Base-by-base conservation (phyloP, 2,797 vertebrate species). In the Schizopygopsis malacanthus region DNA sequence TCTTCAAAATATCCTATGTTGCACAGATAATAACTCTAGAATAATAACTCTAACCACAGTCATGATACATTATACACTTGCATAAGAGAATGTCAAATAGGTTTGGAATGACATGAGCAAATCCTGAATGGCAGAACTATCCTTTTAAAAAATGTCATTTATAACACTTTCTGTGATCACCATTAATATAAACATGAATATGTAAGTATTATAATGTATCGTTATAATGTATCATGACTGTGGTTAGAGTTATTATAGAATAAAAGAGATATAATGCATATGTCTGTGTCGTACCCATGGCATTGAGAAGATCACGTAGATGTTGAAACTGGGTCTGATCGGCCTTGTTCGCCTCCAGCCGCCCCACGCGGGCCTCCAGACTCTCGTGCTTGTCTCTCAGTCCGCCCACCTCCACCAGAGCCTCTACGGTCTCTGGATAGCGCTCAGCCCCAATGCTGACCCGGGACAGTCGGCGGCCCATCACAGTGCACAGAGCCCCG, bases 301-400 rank as follows among this genome's bases (percentile, higher is more conserved):
- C 22, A 0, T 18, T 0, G 18, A 92, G 61, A 39, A 94, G 85
- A 77, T 94, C 92, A 73, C 15, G 87, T 10, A 96, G 88, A 61
- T 92, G 91, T 28, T 88, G 90, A 59, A 94, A 75, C 76, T 96
- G 91, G 0, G 82, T 22, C 0, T 85, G 89, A 82, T 95, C 93
- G 0, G 89, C 87, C 63, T 93, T 91, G 43, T 76, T 61, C 13
- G 89, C 86, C 3, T 96, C 93, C 59, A 97, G 87, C 0, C 18
- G 85, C 0, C 20, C 79, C 50, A 96, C 81, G 0, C 86, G 91
- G 39, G 91, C 90, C 80, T 95, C 94, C 81, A 97, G 90, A 41
- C 82, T 61, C 9, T 33, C 0, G 0, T 94, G 92, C 25, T 88
- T 89, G 50, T 90, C 85, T 6, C 83, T 20, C 22, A 97, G 89